Conservation (phyloP, 2,797 vertebrate genomes). For the Peromyscus attwateri region DNA sequence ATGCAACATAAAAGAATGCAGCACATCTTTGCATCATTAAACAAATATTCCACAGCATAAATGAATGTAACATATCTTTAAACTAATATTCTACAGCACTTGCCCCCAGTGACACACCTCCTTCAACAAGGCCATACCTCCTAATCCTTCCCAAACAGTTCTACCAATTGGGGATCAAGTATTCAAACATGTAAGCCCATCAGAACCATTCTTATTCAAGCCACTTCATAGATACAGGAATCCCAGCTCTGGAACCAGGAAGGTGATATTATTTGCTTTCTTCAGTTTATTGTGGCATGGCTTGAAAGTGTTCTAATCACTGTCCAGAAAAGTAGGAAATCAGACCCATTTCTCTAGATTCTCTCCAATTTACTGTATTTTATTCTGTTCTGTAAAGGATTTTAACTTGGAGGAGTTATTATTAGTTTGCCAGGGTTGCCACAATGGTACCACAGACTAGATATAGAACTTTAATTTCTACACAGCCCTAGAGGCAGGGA, state of each 20-base stretch:
- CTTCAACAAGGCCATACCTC: neutral
- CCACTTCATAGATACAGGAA: neutral
- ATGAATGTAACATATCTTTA: neutral
- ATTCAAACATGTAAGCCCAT: neutral
- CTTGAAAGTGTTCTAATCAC: conserved; percentile 13
- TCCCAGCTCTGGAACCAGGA: neutral
- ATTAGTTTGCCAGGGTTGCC: conserved; percentile 20
- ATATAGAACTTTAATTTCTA: conserved; percentile 41
- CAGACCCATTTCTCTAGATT: neutral
- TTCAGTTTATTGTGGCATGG: conserved; percentile 39
- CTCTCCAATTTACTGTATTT: neutral
- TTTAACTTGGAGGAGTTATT: neutral
- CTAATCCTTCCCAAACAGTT: neutral
- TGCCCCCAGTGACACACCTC: neutral
- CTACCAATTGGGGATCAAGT: neutral
- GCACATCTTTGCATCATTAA: neutral
- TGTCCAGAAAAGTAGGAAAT: conserved; percentile 21
- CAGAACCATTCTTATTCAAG: neutral
- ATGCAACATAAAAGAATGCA: neutral
- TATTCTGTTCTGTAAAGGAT: conserved; percentile 2
- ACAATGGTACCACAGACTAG: neutral
- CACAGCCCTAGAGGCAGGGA: neutral
- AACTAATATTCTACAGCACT: neutral
- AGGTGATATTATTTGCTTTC: neutral
- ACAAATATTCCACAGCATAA: neutral